Evolutionary conservation across 1,140 invertebrate genomes (phyloP).

Genomic region (Plodia interpunctella): DNA sequence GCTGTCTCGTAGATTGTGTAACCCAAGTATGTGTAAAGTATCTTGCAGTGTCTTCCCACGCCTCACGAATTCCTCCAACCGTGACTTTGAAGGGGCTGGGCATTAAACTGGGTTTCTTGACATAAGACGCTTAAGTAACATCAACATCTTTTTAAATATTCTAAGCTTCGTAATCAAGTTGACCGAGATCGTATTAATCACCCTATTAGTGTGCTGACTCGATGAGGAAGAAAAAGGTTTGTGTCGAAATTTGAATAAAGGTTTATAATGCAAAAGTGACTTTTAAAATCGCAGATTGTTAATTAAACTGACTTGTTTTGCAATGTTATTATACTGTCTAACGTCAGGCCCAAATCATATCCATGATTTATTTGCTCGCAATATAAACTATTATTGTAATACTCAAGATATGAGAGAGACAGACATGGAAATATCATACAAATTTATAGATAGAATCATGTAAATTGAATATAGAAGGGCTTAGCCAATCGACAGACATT

Average conservation of each 20-base stretch:
- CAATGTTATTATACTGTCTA: too few relatives aligned
- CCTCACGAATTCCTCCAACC: constrained; percentile 49
- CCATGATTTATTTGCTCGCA: too few relatives aligned
- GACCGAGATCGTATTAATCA: constrained; percentile 13
- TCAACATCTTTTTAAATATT: constrained; percentile 19
- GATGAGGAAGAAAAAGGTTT: not conserved
- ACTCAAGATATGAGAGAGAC: too few relatives aligned
- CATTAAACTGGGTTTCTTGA: constrained; percentile 58
- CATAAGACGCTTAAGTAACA: constrained; percentile 33
- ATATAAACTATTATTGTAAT: too few relatives aligned
- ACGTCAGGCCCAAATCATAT: too few relatives aligned
- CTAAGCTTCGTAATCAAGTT: constrained; percentile 18
- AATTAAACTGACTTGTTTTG: too few relatives aligned
- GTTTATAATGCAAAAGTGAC: not conserved
- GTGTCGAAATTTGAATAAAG: not conserved
- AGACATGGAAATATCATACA: too few relatives aligned
- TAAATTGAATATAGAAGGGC: too few relatives aligned
- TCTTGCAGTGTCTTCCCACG: constrained; percentile 64
- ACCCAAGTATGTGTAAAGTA: constrained; percentile 65
- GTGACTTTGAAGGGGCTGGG: constrained; percentile 64
- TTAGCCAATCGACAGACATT: not conserved
- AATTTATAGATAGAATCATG: too few relatives aligned
- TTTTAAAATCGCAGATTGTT: not conserved
- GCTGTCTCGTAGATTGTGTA: constrained; percentile 63
- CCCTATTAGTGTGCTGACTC: not conserved